phyloP scores from a whole-genome alignment of 2,797 vertebrate genomes.

The Myioborus melanocephalus region DNA sequence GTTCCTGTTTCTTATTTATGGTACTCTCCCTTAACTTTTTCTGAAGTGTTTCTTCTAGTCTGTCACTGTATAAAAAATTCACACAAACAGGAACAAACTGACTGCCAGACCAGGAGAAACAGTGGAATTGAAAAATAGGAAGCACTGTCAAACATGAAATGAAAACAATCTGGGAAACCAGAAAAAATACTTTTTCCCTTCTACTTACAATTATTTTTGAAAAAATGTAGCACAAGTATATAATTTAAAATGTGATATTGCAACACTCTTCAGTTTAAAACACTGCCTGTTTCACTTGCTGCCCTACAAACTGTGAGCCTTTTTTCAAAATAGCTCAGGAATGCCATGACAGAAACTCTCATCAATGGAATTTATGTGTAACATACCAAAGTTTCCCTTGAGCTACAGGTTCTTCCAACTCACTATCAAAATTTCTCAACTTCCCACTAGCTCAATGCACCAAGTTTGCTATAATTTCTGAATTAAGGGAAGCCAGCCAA shows the following conservation, averaged over 20 bases:
- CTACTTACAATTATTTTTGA: background rate
- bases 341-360: background rate
- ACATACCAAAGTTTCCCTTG: background rate
- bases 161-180: background rate
- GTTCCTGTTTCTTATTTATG: background rate
- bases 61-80: background rate
- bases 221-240: background rate
- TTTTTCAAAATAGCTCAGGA: background rate
- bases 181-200: background rate
- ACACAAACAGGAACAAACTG: background rate
- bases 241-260: background rate
- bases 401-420: background rate
- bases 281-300: background rate
- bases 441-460: background rate
- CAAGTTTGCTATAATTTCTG: background rate
- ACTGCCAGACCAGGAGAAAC: slow-evolving; percentile 1
- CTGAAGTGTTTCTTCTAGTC: background rate
- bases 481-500: background rate
- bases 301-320: background rate
- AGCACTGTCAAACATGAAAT: background rate
- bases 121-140: slow-evolving; percentile 11
- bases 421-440: background rate
- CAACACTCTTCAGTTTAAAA: background rate
- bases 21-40: background rate
- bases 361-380: background rate